Conservation (phyloP, 2,888 invertebrate species). For the Heliconius charithonia region DNA sequence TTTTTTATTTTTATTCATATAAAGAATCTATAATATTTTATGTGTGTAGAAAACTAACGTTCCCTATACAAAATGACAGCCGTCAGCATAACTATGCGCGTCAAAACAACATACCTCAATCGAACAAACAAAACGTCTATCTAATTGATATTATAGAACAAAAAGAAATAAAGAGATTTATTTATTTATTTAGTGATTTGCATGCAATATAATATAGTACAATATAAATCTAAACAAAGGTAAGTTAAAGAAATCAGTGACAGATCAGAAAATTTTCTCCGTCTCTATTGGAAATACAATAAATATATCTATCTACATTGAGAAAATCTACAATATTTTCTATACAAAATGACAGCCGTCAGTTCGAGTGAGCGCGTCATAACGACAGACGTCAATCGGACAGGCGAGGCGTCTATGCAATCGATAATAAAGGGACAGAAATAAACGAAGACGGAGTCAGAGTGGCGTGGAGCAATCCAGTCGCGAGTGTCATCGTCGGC, state of each 20-base stretch:
- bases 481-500: conserved; percentile 72
- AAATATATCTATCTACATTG: neutral
- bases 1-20: too few relatives aligned
- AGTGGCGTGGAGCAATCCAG: conserved; percentile 70
- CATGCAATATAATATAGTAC: too few relatives aligned
- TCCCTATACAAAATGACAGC: conserved; percentile 2
- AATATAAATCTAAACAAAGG: too few relatives aligned
- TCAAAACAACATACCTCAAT: conserved; percentile 43
- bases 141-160: conserved; percentile 52
- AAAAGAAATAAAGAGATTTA: neutral
- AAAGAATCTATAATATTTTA: too few relatives aligned
- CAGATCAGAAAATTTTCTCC: neutral
- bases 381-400: conserved; percentile 45
- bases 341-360: conserved; percentile 13
- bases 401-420: conserved; percentile 49
- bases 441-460: conserved; percentile 57
- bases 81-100: conserved; percentile 5
- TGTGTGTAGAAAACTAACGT: neutral
- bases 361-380: conserved; percentile 21
- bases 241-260: neutral
- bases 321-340: conserved; percentile 3
- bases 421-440: conserved; percentile 53
- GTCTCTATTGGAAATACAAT: neutral
- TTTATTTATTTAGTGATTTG: too few relatives aligned
- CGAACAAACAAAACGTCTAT: conserved; percentile 45